A percentile compares a stretch with the other conserved stretches of the same genome.
These are phyloP conservation scores for Ceuthmochares aereus DNA, from an alignment of 2,113 vertebrate genomes.

Conservation along the genomic window DNA sequence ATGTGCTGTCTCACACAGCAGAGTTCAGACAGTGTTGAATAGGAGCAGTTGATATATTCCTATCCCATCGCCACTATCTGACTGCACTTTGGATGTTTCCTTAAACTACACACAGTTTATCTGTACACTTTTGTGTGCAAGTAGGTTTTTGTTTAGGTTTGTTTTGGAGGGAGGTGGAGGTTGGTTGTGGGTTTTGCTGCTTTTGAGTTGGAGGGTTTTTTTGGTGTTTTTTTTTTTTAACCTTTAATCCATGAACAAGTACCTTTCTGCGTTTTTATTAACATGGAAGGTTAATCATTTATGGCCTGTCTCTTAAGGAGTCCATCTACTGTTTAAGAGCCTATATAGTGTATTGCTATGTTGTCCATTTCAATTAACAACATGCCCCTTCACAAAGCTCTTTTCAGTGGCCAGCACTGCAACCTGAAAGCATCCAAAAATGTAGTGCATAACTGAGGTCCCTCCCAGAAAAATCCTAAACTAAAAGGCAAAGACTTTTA, in stretches of 20 bases:
- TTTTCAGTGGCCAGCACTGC: background rate
- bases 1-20: rapidly evolving
- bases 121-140: background rate
- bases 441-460: background rate
- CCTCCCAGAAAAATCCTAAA: background rate
- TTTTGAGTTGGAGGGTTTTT: no score
- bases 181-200: background rate
- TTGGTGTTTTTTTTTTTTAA: background rate
- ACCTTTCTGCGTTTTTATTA: background rate
- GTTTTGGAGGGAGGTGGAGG: background rate
- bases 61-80: background rate
- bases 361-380: background rate
- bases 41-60: background rate
- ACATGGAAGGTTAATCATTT: background rate
- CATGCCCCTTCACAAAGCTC: background rate
- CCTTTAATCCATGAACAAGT: background rate
- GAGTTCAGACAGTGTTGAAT: background rate
- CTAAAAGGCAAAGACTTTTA: background rate
- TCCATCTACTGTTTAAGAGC: background rate
- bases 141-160: background rate
- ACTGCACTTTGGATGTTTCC: background rate
- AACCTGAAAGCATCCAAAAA: background rate
- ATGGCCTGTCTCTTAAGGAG: background rate
- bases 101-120: background rate
- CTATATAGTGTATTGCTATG: background rate